Evolutionary conservation across 2,888 invertebrate species (phyloP).

Genomic region (Dysmachus trigonus): DNA sequence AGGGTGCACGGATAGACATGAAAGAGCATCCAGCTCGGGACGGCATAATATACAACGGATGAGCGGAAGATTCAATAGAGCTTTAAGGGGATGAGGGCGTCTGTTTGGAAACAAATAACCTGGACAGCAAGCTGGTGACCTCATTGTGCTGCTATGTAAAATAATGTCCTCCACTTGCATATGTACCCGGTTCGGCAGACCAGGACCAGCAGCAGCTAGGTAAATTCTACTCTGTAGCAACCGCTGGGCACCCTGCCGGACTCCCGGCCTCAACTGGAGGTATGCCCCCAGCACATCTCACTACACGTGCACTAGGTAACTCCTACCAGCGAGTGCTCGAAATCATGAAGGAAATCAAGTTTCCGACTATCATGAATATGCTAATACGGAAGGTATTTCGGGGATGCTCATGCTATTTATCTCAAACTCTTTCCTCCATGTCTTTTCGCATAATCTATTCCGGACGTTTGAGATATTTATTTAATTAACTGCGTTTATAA

Average conservation of each 20-base stretch:
- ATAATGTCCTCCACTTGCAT: constrained; percentile 42
- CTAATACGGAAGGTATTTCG: constrained; percentile 47
- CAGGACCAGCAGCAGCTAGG: background rate
- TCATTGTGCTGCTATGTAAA: constrained; percentile 48
- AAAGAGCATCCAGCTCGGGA: constrained; percentile 32
- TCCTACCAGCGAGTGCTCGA: constrained; percentile 40
- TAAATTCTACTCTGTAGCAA: background rate
- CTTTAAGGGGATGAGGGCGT: constrained; percentile 5
- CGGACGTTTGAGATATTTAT: constrained; percentile 46
- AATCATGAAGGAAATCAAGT: constrained; percentile 50
- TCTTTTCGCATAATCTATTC: constrained; percentile 44
- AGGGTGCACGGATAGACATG: constrained; percentile 26
- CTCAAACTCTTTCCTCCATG: constrained; percentile 44
- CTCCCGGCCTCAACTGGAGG: background rate
- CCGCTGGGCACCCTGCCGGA: background rate
- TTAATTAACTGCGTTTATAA: constrained; percentile 40
- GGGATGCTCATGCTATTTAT: constrained; percentile 49
- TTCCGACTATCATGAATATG: constrained; percentile 49
- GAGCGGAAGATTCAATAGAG: constrained; percentile 36
- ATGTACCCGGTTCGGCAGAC: background rate
- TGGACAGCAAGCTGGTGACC: constrained; percentile 42
- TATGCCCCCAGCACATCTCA: background rate
- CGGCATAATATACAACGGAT: constrained; percentile 36
- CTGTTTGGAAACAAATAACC: constrained; percentile 46
- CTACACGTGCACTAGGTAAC: background rate